Evolutionary conservation across 2,888 invertebrate genomes (phyloP).

Genomic region (Byasa hedistus): DNA sequence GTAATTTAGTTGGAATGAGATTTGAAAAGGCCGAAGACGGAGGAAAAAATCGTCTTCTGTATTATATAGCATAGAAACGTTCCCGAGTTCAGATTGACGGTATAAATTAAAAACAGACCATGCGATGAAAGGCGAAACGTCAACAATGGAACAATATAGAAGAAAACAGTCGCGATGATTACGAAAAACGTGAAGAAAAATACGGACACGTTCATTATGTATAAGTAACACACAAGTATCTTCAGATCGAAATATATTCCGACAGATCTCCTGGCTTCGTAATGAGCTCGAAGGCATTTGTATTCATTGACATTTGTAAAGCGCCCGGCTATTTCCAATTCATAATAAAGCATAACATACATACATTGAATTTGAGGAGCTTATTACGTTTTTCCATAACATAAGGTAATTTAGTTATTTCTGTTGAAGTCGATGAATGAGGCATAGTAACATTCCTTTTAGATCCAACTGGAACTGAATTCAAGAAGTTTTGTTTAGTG

Average conservation of each 20-base stretch:
- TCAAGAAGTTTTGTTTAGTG: constrained; percentile 1
- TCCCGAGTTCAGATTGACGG: constrained; percentile 14
- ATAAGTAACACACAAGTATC: constrained; percentile 26
- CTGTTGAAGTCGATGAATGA: constrained; percentile 16
- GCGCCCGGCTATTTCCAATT: constrained; percentile 42
- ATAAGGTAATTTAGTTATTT: constrained; percentile 34
- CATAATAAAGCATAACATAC: constrained; percentile 39
- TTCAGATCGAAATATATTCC: constrained; percentile 31
- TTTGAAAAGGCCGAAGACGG: constrained; percentile 23
- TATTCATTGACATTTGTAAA: constrained; percentile 50
- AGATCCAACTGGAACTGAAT: constrained; percentile 6
- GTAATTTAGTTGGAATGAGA: constrained; percentile 29
- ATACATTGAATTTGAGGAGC: constrained; percentile 35
- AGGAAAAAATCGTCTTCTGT: constrained; percentile 18
- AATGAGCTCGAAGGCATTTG: constrained; percentile 49
- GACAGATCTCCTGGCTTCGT: constrained; percentile 35
- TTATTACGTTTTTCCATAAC: constrained; percentile 39
- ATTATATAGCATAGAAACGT: constrained; percentile 16
- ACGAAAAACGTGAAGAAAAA: constrained; percentile 9
- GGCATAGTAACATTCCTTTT: constrained; percentile 2
- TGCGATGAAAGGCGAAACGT: constrained; percentile 12
- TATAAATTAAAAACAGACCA: constrained; percentile 25
- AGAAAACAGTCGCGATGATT: constrained; percentile 21
- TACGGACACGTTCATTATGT: constrained; percentile 2
- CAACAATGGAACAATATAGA: constrained; percentile 17